These are phyloP conservation scores for Triops cancriformis DNA, from an alignment of 1,140 invertebrate genomes.

Conservation along the genomic window DNA sequence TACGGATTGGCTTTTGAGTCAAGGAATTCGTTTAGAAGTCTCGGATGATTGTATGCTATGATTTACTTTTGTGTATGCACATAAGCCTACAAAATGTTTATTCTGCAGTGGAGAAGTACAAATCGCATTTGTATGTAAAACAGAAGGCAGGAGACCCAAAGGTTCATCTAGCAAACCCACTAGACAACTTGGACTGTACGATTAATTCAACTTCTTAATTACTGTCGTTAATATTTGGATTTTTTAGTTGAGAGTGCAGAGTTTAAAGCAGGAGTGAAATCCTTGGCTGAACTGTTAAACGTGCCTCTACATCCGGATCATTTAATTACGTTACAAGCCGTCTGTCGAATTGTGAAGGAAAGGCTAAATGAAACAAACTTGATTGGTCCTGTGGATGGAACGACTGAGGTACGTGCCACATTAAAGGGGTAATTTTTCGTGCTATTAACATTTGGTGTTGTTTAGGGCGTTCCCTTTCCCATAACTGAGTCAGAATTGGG, in stretches of 20 bases:
- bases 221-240: slow-evolving; percentile 17
- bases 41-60: slow-evolving; percentile 60
- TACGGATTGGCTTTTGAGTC: slow-evolving; percentile 79
- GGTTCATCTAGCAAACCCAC: slow-evolving; percentile 65
- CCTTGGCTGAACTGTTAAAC: slow-evolving; percentile 66
- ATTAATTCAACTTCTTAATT: slow-evolving; percentile 35
- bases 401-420: neutral
- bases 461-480: slow-evolving; percentile 45
- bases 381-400: slow-evolving; percentile 45
- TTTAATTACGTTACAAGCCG: slow-evolving; percentile 62
- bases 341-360: slow-evolving; percentile 56
- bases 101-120: slow-evolving; percentile 58
- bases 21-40: slow-evolving; percentile 73
- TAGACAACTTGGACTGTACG: slow-evolving; percentile 79
- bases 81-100: slow-evolving; percentile 26
- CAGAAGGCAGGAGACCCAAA: slow-evolving; percentile 49
- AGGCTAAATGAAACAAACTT: slow-evolving; percentile 56
- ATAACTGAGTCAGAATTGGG: slow-evolving; percentile 56
- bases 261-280: slow-evolving; percentile 66
- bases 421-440: neutral
- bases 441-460: neutral
- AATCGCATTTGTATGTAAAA: slow-evolving; percentile 53
- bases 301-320: slow-evolving; percentile 73
- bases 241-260: slow-evolving; percentile 66
- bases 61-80: slow-evolving; percentile 24